These are phyloP conservation scores for Cuculus canorus DNA, from an alignment of 2,797 vertebrate species.

Conservation along the genomic window DNA sequence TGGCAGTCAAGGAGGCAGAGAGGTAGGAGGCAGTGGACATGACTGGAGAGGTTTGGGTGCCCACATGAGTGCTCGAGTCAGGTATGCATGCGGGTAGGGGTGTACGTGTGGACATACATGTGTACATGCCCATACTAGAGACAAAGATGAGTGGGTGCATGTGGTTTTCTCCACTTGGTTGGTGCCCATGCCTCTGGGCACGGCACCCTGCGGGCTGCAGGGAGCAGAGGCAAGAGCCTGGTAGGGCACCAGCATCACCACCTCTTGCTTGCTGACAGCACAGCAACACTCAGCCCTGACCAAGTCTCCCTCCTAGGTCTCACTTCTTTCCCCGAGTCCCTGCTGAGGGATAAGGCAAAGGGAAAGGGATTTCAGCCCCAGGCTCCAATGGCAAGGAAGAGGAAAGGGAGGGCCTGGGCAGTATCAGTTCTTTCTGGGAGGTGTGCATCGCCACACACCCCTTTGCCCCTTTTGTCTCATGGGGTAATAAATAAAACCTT, in stretches of 20 bases:
- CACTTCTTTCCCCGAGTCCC: neutral
- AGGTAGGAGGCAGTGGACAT: neutral
- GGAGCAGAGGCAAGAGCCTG: neutral
- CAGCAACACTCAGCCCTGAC: neutral
- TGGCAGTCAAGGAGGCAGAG: neutral
- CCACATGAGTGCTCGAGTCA: accelerated
- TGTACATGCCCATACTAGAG: neutral
- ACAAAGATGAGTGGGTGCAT: neutral
- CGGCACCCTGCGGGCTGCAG: neutral
- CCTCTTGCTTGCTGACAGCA: neutral
- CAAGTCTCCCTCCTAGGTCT: neutral
- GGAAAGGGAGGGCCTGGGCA: neutral
- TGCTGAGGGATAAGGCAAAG: neutral
- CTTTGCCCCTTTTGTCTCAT: neutral
- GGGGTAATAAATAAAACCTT: neutral
- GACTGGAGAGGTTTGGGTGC: neutral
- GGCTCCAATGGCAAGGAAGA: neutral
- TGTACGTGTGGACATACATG: accelerated
- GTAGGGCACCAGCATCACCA: accelerated
- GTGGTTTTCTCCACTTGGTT: neutral
- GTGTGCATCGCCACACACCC: accelerated
- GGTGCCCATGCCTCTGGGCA: accelerated
- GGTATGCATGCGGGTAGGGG: accelerated
- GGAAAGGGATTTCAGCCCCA: neutral
- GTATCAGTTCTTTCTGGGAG: neutral